phyloP scores from a whole-genome alignment of 2,797 vertebrate species.

The Clarias platycephalus region DNA sequence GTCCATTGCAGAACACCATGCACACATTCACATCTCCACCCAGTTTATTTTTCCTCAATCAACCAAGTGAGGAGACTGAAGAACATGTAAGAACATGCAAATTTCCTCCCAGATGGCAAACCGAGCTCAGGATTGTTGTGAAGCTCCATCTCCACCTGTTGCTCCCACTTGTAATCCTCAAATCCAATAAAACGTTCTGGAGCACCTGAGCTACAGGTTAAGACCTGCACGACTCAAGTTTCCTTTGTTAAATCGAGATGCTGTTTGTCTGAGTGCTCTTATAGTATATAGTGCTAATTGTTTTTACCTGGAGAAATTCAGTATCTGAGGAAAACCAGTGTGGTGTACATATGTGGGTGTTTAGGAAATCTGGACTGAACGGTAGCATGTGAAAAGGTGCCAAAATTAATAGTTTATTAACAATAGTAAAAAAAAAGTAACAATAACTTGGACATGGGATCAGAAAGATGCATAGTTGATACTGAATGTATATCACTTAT shows the following conservation, averaged over 20 bases:
- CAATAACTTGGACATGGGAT: too few relatives aligned
- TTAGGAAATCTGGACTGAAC: neutral
- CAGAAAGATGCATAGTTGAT: too few relatives aligned
- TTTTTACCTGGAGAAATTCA: neutral
- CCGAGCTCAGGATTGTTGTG: neutral
- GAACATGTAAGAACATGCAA: neutral
- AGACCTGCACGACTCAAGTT: neutral
- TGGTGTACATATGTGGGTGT: neutral
- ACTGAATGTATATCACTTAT: too few relatives aligned
- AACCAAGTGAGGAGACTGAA: neutral
- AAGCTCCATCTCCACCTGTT: neutral
- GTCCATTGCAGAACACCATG: neutral
- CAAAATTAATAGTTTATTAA: neutral
- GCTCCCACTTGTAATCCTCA: neutral
- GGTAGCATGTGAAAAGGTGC: neutral
- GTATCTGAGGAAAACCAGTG: neutral
- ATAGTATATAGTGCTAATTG: neutral
- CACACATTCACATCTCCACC: neutral
- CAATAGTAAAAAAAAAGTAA: too few relatives aligned
- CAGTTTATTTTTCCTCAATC: neutral
- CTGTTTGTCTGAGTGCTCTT: neutral
- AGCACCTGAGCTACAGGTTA: conserved; percentile 9
- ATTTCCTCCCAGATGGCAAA: neutral
- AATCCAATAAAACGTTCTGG: conserved; percentile 36
- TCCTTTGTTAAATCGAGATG: neutral